Percentiles rank a stretch among this genome's conserved stretches.
These are phyloP conservation scores for Mohoua ochrocephala DNA, from an alignment of 2,113 vertebrate genomes.

Conservation along the genomic window DNA sequence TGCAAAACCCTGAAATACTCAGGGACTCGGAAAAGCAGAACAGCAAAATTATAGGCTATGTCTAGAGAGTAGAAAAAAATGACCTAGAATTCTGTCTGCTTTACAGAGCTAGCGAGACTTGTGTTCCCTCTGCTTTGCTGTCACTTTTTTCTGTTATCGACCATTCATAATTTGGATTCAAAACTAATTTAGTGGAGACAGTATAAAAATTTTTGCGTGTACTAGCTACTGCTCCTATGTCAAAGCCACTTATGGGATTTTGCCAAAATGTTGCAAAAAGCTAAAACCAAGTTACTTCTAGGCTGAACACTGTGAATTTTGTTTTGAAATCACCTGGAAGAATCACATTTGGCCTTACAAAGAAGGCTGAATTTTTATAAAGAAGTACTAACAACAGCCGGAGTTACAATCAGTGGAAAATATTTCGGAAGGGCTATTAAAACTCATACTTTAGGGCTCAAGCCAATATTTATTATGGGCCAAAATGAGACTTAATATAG, in stretches of 20 bases:
- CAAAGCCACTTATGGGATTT: not conserved
- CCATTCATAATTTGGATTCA: not conserved
- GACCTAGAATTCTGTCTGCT: not conserved
- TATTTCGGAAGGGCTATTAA: not conserved
- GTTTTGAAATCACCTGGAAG: not conserved
- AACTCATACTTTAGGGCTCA: not conserved
- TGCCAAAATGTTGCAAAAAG: not conserved
- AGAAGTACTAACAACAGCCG: not conserved
- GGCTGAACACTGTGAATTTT: not conserved
- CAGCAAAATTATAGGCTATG: not conserved
- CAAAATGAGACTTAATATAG: constrained; percentile 4
- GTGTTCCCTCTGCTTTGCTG: not conserved
- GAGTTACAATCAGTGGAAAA: not conserved
- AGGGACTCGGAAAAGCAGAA: not conserved
- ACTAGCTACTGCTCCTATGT: not conserved
- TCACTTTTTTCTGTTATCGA: not conserved
- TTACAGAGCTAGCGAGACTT: fast-evolving
- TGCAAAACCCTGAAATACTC: not conserved
- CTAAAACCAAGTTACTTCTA: not conserved
- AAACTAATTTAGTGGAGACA: not conserved
- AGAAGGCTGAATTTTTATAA: not conserved
- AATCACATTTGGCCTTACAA: not conserved
- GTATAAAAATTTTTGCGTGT: not conserved
- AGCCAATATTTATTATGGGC: not conserved
- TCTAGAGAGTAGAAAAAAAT: not conserved